phyloP scores from a whole-genome alignment of 2,888 invertebrate genomes.

The Mythimna loreyi region DNA sequence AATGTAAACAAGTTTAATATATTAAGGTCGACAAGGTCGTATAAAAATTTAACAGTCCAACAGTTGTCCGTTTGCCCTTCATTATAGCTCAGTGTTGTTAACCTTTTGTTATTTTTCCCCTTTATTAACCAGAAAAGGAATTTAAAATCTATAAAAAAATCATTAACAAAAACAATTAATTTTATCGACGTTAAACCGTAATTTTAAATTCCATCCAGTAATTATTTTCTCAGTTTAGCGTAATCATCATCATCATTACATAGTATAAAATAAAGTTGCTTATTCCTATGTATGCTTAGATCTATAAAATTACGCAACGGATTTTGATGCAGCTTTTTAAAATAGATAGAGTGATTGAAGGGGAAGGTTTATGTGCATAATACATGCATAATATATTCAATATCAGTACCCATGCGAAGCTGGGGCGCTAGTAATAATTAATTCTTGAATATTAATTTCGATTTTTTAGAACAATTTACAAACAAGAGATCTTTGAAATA shows the following conservation, averaged over 20 bases:
- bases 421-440: too few relatives aligned
- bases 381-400: too few relatives aligned
- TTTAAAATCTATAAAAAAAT: conserved; percentile 1
- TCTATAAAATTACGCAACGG: too few relatives aligned
- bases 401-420: too few relatives aligned
- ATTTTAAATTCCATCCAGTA: not conserved
- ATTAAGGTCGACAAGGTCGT: conserved; percentile 27
- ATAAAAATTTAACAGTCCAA: conserved; percentile 21
- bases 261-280: too few relatives aligned
- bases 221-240: too few relatives aligned
- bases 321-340: too few relatives aligned
- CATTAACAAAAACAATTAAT: not conserved
- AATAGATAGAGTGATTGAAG: too few relatives aligned
- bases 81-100: conserved; percentile 24
- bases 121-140: conserved; percentile 3
- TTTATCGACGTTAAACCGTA: not conserved
- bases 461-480: not conserved
- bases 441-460: not conserved
- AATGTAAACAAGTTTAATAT: conserved; percentile 21
- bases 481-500: too few relatives aligned
- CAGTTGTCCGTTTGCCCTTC: conserved; percentile 29
- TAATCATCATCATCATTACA: too few relatives aligned
- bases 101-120: conserved; percentile 34
- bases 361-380: too few relatives aligned
- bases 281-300: too few relatives aligned